These are phyloP conservation scores for Tricholauxania praeusta DNA, from an alignment of 2,888 invertebrate species.

Conservation along the genomic window DNA sequence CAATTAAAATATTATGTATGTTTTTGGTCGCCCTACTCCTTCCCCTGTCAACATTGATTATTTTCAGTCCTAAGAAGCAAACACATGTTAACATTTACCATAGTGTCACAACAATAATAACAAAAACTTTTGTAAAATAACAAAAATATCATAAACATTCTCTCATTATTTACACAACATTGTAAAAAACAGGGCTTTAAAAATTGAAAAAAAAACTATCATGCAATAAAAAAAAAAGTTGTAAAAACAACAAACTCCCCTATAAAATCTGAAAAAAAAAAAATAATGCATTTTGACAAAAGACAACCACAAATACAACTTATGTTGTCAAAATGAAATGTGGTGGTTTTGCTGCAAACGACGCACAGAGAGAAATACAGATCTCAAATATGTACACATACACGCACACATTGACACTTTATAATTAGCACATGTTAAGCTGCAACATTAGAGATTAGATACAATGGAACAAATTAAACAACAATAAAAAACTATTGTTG, in stretches of 20 bases:
- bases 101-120: conserved; percentile 7
- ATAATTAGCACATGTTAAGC: conserved; percentile 57
- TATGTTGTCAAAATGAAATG: conserved; percentile 2
- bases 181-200: too few species aligned
- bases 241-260: conserved; percentile 1
- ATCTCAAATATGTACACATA: conserved; percentile 19
- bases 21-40: background rate
- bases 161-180: too few species aligned
- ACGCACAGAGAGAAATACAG: conserved; percentile 38
- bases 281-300: conserved; percentile 22
- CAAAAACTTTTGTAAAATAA: background rate
- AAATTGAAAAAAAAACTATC: too few species aligned
- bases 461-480: conserved; percentile 21
- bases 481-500: conserved; percentile 1
- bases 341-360: too few species aligned
- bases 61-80: background rate
- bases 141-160: too few species aligned
- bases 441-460: conserved; percentile 39
- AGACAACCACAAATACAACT: conserved; percentile 20
- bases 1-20: conserved; percentile 10
- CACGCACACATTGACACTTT: conserved; percentile 40
- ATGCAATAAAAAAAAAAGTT: background rate
- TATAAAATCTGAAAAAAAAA: conserved; percentile 8
- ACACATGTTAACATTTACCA: background rate
- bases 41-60: background rate